Evolutionary conservation across 2,797 vertebrate genomes (phyloP).

Genomic region (Megalops cyprinoides): DNA sequence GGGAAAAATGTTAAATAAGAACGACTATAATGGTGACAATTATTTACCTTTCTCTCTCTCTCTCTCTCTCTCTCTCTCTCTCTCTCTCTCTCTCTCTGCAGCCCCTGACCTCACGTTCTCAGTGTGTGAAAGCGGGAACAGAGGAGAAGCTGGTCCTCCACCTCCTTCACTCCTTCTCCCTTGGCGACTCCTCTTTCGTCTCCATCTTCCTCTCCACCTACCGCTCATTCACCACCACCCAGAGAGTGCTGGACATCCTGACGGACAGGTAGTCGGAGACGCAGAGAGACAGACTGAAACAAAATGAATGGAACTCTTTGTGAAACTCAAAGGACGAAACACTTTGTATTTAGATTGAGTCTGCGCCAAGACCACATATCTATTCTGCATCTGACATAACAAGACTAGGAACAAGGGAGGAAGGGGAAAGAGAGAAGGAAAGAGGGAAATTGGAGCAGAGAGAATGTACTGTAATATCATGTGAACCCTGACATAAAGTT

Average conservation of each 20-base stretch:
- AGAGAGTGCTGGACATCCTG: slow-evolving; percentile 79
- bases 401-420: slow-evolving; percentile 13
- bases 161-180: slow-evolving; percentile 79
- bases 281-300: too few species aligned
- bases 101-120: slow-evolving; percentile 57
- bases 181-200: slow-evolving; percentile 80
- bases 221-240: slow-evolving; percentile 80
- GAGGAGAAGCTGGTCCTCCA: slow-evolving; percentile 84
- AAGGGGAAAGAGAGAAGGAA: neutral
- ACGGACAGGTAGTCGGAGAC: slow-evolving; percentile 74
- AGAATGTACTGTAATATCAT: slow-evolving; percentile 24
- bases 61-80: neutral
- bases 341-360: too few species aligned
- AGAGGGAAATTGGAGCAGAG: slow-evolving; percentile 18
- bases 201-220: slow-evolving; percentile 88
- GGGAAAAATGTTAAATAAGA: too few species aligned
- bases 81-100: slow-evolving; percentile 39
- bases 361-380: neutral
- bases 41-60: neutral
- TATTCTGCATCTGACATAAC: neutral
- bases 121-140: slow-evolving; percentile 81
- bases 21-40: too few species aligned
- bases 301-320: too few species aligned
- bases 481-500: neutral
- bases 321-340: too few species aligned